phyloP scores from a whole-genome alignment of 2,113 vertebrate species.

The Butorides virescens region DNA sequence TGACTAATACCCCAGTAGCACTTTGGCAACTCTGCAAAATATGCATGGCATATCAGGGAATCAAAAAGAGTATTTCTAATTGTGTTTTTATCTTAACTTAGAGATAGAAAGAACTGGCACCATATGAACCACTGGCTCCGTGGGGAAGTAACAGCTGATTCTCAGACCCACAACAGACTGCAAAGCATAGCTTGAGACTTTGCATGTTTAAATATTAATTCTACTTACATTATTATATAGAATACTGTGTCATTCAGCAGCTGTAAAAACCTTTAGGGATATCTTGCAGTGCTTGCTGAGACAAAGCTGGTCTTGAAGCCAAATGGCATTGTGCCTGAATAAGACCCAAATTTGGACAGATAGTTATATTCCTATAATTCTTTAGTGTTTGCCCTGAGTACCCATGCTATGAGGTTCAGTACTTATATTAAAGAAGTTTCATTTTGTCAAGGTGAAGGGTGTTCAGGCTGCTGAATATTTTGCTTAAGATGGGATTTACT shows the following conservation, averaged over 20 bases:
- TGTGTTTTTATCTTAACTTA: background rate
- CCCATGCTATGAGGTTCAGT: background rate
- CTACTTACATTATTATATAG: background rate
- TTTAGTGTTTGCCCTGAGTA: background rate
- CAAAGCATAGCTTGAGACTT: background rate
- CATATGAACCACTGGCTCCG: background rate
- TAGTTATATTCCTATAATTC: background rate
- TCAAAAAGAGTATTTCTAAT: background rate
- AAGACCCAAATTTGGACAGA: background rate
- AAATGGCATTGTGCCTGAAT: background rate
- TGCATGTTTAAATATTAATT: background rate
- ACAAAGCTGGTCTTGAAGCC: background rate
- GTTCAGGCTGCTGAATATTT: slow-evolving; percentile 23
- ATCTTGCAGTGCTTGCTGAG: background rate
- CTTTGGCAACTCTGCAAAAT: background rate
- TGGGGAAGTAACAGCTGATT: background rate
- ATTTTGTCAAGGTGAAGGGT: slow-evolving; percentile 11
- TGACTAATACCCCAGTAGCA: background rate
- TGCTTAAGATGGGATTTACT: slow-evolving; percentile 19
- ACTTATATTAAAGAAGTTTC: background rate
- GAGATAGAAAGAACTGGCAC: background rate
- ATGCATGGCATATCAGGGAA: background rate
- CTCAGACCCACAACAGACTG: background rate
- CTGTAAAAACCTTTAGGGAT: background rate
- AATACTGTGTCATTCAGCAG: background rate